Evolutionary conservation across 2,888 invertebrate genomes (phyloP), one percentile per base, ranked within the genome.

Genomic region (Polymixis flavicincta): DNA sequence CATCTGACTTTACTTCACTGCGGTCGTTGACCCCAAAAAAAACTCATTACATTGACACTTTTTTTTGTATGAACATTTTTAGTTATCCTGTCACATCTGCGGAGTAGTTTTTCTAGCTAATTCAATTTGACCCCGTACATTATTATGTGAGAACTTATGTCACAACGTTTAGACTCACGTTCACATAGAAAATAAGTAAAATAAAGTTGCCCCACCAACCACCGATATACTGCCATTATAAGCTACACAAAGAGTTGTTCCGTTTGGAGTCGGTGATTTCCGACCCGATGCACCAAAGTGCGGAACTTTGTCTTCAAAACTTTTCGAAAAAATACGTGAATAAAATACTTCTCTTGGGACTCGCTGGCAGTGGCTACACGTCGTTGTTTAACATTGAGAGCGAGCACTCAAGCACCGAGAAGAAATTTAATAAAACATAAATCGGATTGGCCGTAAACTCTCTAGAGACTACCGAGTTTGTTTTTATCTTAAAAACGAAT

Each of bases 361-460:
- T 14, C 64, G 78, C 55, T 42, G n/a, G 22, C 65, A 81, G 50
- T 70, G 45, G 54, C n/a, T 8, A 75, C 81, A 45, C 45, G 7
- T 14, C n/a, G 2, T 19, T 64, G 22, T 55, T 52, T 57, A 60
- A 68, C 32, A 76, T 76, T 82, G 28, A 82, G 66, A 61, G 64
- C 22, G 45, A 52, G 32, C 42, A 37, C 37, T 57, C n/a, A 9
- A 48, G 5, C 14, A 19, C 14, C 28, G 32, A 65, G 48, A 48
- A 48, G 54, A 74, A 74, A 64, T 74, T 74, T 74, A 76, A 76
- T 42, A n/a, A n/a, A n/a, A n/a, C n/a, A 60, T 42, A 45, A 75
- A 71, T 68, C 59, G 25, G 42, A 65, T 65, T 76, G 54, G 25
- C 42, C 28, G 11, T 57, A 22, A 67, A 42, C 66, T 60, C 32